Evolutionary conservation across 2,797 vertebrate genomes (phyloP), one percentile per base, ranked within the genome.

Genomic region (Chelidonichthys spinosus): DNA sequence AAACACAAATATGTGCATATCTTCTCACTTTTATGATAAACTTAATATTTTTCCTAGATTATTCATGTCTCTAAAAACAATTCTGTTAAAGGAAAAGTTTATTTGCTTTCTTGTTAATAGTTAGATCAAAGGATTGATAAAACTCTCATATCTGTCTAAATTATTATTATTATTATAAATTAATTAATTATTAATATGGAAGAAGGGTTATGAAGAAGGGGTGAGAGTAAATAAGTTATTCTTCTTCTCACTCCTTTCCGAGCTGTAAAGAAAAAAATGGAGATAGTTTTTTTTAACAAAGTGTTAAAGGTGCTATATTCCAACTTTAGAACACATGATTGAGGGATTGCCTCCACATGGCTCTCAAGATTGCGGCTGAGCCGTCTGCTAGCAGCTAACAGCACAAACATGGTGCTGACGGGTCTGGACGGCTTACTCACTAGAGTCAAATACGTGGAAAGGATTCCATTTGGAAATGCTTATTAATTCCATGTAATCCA

Each of bases 31-130:
- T 39, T 37, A 7, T 17, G 10, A 61, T 9, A 14, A n/a, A n/a
- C 7, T 55, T 5, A 37, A 33, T 55, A 49, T 14, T 61, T 9
- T 33, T 4, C 14, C 15, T n/a, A n/a, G 15, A 39, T 36, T 37
- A n/a, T 49, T 47, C 18, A 69, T 36, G 15, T 15, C 4, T 58
- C 17, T 17, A n/a, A 43, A 64, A 53, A 36, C 11, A 0, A 35
- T 43, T 52, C 11, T n/a, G n/a, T 67, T 39, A 11, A 54, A 42
- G 39, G 39, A 59, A 11, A 2, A 60, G 4, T 36, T 50, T 2
- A 55, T 58, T 58, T 17, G 44, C 10, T 49, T 69, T 50, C 4
- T 39, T 50, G 54, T 25, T 37, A 44, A n/a, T n/a, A n/a, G n/a
- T n/a, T n/a, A n/a, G 40, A 46, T 40, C 14, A 40, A 32, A 58